Conservation (phyloP, 1,140 invertebrate genomes). For the Zaprionus taronus region DNA sequence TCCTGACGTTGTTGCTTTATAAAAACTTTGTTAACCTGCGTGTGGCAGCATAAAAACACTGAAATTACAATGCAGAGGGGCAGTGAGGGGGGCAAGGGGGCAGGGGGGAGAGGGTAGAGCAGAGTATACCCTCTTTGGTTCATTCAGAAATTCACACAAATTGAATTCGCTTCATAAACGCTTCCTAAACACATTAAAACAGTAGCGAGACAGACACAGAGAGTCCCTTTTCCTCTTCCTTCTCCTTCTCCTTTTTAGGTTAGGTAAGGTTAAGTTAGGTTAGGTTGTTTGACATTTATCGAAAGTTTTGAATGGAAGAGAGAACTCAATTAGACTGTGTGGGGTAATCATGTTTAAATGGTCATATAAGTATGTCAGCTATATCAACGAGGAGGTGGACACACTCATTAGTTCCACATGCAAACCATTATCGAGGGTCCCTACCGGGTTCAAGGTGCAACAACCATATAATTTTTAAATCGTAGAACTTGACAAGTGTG, state of each 20-base stretch:
- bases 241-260: neutral
- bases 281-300: neutral
- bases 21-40: constrained; percentile 80
- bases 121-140: constrained; percentile 14
- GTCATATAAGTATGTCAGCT: neutral
- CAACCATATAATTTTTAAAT: constrained; percentile 34
- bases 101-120: neutral
- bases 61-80: constrained; percentile 20
- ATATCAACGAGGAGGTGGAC: neutral
- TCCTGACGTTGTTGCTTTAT: constrained; percentile 57
- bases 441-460: constrained; percentile 4
- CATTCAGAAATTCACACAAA: constrained; percentile 30
- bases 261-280: neutral
- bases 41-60: constrained; percentile 55
- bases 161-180: constrained; percentile 31
- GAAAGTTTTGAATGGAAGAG: neutral
- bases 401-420: constrained; percentile 7
- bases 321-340: neutral
- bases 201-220: neutral
- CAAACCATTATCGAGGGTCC: neutral
- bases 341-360: neutral
- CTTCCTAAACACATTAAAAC: constrained; percentile 16
- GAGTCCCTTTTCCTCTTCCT: neutral
- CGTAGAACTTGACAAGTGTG: constrained; percentile 12
- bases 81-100: neutral